Base-by-base conservation (phyloP, 2,113 vertebrate species). In the Steatornis caripensis region DNA sequence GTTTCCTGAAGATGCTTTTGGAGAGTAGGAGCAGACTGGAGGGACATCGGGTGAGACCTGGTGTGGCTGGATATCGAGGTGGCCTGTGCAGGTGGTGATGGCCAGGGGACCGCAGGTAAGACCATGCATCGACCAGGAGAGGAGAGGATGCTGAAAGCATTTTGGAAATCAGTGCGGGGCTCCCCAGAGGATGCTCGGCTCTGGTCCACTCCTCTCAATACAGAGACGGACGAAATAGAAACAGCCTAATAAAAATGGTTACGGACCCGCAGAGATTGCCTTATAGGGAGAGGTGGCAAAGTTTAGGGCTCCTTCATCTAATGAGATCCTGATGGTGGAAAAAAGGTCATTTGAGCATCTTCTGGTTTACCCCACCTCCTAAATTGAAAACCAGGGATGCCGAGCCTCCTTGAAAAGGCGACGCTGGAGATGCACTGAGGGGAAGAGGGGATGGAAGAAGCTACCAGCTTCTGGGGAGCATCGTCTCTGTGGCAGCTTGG, bases 61-160 rank as follows among this genome's bases (percentile, higher is more conserved):
- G 22, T 1, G 0, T 24, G 29, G 37, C 15, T 0, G 0, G 12
- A 64, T 0, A 0, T 36, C 32, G n/a, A 41, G 18, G 72, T 84
- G 29, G n/a, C 27, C 22, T 3, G 1, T 43, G 27, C 17, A 13
- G 34, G 30, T 48, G 24, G 11, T 0, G 0, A 10, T 30, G 36
- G 65, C 30, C 17, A 18, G 22, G 19, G 29, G 11, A 51, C 34
- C 1, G 0, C 48, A 87, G 51, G 37, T 87, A 87, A 37, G 58
- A 41, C 27, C 3, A 0, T 27, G 21, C 34, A 20, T 51, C 6
- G 1, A 34, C 15, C 51, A 68, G 51, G 55, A 87, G 43, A 58
- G 36, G 16, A 30, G 29, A 77, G 34, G 14, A 58, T 57, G 62
- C 58, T 84, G 46, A 74, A 70, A 78, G 15, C 5, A 2, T 82